Evolutionary conservation across 2,113 vertebrate genomes (phyloP).

Genomic region (Rostratula benghalensis): DNA sequence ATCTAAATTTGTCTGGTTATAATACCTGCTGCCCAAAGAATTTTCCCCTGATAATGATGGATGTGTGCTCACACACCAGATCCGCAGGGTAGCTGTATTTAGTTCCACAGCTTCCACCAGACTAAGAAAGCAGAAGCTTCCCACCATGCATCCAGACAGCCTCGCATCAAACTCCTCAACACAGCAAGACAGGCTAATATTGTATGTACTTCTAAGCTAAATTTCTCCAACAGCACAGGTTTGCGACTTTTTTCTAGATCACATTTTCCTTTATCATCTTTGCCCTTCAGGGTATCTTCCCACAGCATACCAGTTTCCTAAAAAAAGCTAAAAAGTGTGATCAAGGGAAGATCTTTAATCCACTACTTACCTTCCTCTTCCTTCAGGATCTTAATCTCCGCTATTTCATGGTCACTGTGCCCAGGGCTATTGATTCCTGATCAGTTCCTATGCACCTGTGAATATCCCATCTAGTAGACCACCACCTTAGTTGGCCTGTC

Average conservation of each 20-base stretch:
- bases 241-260: background rate
- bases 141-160: background rate
- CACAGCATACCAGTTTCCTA: background rate
- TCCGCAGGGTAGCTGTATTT: background rate
- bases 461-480: background rate
- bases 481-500: background rate
- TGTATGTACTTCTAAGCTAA: background rate
- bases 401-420: background rate
- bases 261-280: background rate
- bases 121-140: background rate
- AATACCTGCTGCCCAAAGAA: conserved; percentile 25
- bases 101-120: background rate
- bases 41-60: conserved; percentile 15
- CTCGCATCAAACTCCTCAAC: background rate
- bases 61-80: background rate
- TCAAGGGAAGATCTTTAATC: background rate
- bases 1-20: conserved; percentile 31
- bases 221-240: background rate
- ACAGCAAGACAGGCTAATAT: rapidly evolving
- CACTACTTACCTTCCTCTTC: background rate
- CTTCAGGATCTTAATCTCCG: background rate
- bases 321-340: background rate
- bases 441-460: background rate
- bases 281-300: background rate
- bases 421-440: background rate